A percentile compares a stretch with the other conserved stretches of the same genome.
Conservation (phyloP, 2,113 vertebrate species). For the Scomber colias region DNA sequence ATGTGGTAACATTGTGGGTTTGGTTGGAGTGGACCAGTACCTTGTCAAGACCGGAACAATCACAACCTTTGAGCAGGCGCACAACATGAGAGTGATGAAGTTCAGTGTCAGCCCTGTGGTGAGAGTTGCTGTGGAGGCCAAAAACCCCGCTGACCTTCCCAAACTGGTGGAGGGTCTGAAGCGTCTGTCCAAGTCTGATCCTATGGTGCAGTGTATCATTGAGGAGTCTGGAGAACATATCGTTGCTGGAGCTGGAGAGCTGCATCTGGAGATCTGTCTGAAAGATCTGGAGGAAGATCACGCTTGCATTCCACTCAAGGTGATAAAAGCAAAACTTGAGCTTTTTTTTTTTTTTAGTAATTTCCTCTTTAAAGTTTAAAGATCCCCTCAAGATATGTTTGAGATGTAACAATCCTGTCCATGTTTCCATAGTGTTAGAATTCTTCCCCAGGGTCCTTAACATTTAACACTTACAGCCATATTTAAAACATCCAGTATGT, state of each 20-base stretch:
- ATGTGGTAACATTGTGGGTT: slow-evolving; percentile 95
- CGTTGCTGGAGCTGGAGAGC: slow-evolving; percentile 94
- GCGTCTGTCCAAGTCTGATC: slow-evolving; percentile 95
- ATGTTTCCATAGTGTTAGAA: too few species aligned
- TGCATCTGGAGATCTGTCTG: slow-evolving; percentile 96
- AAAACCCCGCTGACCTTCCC: slow-evolving; percentile 94
- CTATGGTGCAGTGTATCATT: slow-evolving; percentile 99
- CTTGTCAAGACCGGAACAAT: slow-evolving; percentile 97
- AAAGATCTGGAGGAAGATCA: slow-evolving; percentile 98
- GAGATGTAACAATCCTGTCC: too few species aligned
- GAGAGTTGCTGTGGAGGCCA: slow-evolving; percentile 94
- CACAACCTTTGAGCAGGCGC: slow-evolving; percentile 93
- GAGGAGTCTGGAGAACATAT: slow-evolving; percentile 98
- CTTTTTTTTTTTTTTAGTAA: background rate
- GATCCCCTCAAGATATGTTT: too few species aligned
- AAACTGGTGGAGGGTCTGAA: slow-evolving; percentile 97
- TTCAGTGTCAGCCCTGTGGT: slow-evolving; percentile 97
- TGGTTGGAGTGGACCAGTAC: slow-evolving; percentile 96
- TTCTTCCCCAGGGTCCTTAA: too few species aligned
- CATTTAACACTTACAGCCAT: too few species aligned
- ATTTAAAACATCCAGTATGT: too few species aligned
- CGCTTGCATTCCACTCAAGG: slow-evolving; percentile 96
- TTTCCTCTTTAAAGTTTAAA: too few species aligned
- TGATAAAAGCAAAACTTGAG: slow-evolving; percentile 46
- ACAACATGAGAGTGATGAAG: slow-evolving; percentile 99